Evolutionary conservation across 2,113 vertebrate species (phyloP).

Genomic region (Poicephalus gulielmi): DNA sequence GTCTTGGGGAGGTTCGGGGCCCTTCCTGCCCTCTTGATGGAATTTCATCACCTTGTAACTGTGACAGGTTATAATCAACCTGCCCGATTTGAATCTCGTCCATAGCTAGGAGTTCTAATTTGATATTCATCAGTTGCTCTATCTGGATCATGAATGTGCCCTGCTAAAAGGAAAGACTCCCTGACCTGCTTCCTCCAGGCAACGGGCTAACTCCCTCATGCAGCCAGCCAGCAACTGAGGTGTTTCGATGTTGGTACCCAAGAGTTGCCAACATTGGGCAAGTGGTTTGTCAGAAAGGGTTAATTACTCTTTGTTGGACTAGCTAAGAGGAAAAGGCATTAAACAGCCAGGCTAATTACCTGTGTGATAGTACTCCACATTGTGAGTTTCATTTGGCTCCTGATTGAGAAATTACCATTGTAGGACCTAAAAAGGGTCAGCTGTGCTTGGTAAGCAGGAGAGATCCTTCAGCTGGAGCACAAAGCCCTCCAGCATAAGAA

Average conservation of each 20-base stretch:
- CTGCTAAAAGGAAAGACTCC: background rate
- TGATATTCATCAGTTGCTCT: background rate
- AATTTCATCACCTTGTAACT: background rate
- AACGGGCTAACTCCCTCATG: background rate
- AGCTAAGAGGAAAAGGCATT: background rate
- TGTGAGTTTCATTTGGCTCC: background rate
- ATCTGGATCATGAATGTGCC: background rate
- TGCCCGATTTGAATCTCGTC: slow-evolving; percentile 12
- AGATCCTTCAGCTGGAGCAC: background rate
- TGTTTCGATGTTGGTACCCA: background rate
- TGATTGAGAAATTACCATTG: background rate
- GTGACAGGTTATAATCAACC: slow-evolving; percentile 55
- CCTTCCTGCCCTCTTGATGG: background rate
- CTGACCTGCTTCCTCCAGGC: background rate
- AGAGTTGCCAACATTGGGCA: background rate
- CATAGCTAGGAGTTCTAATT: background rate
- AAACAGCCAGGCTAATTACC: background rate
- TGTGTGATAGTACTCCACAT: background rate
- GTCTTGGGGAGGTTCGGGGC: background rate
- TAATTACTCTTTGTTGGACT: background rate
- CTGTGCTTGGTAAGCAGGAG: background rate
- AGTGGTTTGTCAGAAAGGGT: background rate
- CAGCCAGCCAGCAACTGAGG: background rate
- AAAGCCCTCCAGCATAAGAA: background rate
- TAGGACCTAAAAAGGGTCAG: background rate